Evolutionary conservation across 2,888 invertebrate species (phyloP).

Genomic region (Nebria salina): DNA sequence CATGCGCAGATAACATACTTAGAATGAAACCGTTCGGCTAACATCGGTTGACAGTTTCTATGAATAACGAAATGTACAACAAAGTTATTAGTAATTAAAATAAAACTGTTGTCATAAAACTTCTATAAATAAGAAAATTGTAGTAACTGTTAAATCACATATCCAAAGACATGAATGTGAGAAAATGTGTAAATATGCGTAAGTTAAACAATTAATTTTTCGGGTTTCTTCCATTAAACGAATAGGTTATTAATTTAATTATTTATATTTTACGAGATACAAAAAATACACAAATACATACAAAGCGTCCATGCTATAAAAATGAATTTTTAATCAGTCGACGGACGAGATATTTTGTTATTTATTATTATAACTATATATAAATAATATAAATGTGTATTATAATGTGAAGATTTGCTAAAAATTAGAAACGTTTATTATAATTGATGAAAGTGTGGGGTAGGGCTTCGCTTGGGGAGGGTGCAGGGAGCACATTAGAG

Average conservation of each 20-base stretch:
- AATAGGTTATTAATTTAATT: slow-evolving; percentile 10
- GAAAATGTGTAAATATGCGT: slow-evolving; percentile 15
- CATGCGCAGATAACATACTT: background rate
- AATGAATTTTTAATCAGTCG: background rate
- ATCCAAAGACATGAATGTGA: slow-evolving; percentile 44
- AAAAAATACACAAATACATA: slow-evolving; percentile 1
- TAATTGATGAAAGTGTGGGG: slow-evolving; percentile 2
- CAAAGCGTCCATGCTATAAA: background rate
- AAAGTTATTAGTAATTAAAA: slow-evolving; percentile 20
- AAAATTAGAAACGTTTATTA: background rate
- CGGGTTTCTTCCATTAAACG: slow-evolving; percentile 25
- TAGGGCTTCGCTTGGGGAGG: background rate
- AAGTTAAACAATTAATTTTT: background rate
- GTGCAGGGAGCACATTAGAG: slow-evolving; percentile 29
- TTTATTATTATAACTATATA: background rate
- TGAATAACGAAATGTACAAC: background rate
- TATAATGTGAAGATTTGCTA: background rate
- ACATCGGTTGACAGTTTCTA: background rate
- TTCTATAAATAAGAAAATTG: slow-evolving; percentile 20
- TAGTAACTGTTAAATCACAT: slow-evolving; percentile 41
- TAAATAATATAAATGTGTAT: background rate
- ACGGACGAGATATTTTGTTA: background rate
- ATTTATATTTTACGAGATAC: slow-evolving; percentile 31
- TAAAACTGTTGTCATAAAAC: slow-evolving; percentile 28
- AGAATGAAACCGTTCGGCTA: background rate